Percentiles rank a stretch among this genome's conserved stretches.
Conservation (phyloP, 2,888 invertebrate species). For the Euproctis similis region DNA sequence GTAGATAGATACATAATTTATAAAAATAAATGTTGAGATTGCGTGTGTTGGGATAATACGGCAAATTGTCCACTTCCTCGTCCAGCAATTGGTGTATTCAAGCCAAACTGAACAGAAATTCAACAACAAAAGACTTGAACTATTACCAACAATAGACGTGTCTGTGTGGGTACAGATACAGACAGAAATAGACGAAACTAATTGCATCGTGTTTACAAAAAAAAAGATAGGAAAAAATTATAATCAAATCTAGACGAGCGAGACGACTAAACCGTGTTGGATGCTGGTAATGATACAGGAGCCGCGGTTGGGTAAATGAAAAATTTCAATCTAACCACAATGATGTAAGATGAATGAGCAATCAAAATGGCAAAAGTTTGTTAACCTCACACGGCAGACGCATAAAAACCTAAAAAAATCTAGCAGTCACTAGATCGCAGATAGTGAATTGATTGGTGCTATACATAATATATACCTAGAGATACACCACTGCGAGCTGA, state of each 20-base stretch:
- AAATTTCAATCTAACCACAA: constrained; percentile 57
- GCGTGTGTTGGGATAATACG: constrained; percentile 16
- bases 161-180: constrained; percentile 32
- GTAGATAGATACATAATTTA: constrained; percentile 17
- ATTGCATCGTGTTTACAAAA: constrained; percentile 29
- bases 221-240: constrained; percentile 28
- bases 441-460: constrained; percentile 71
- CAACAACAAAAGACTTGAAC: constrained; percentile 46
- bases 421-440: constrained; percentile 64
- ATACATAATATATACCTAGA: constrained; percentile 63
- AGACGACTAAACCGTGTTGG: constrained; percentile 31
- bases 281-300: constrained; percentile 45
- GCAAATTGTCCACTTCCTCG: constrained; percentile 58
- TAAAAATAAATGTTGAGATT: constrained; percentile 17
- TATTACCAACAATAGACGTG: constrained; percentile 38
- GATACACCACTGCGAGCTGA: too few relatives aligned
- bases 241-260: constrained; percentile 30
- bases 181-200: constrained; percentile 27
- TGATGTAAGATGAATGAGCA: constrained; percentile 73
- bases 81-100: constrained; percentile 55
- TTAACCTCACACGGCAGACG: constrained; percentile 66
- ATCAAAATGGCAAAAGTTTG: constrained; percentile 64
- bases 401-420: constrained; percentile 70
- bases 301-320: constrained; percentile 44
- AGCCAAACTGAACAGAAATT: constrained; percentile 56